Percentiles rank a stretch among this genome's conserved stretches.
Evolutionary conservation across 2,113 vertebrate species (phyloP).

Genomic region (Orthonyx spaldingii): DNA sequence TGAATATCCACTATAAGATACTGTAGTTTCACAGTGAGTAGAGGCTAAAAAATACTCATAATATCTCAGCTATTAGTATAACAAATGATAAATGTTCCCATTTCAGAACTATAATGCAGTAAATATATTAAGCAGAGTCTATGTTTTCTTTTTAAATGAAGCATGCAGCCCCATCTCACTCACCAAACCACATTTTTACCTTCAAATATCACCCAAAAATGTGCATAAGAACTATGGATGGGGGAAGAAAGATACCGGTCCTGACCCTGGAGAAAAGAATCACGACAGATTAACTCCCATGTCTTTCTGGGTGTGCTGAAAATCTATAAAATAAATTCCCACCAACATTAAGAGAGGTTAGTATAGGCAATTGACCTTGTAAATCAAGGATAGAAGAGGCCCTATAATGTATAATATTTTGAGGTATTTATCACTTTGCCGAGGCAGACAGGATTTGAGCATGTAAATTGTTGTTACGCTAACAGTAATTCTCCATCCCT

Average conservation of each 20-base stretch:
- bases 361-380: slow-evolving; percentile 26
- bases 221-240: background rate
- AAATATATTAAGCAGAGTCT: background rate
- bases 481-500: background rate
- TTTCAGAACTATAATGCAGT: background rate
- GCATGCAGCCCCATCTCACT: background rate
- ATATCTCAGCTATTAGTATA: background rate
- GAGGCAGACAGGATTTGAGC: background rate
- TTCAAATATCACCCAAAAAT: background rate
- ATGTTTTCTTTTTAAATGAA: slow-evolving; percentile 16
- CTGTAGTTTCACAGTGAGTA: background rate
- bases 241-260: background rate
- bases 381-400: slow-evolving; percentile 23
- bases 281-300: background rate
- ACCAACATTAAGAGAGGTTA: background rate
- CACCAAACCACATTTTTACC: background rate
- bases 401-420: background rate
- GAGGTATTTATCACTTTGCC: slow-evolving; percentile 26
- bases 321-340: slow-evolving; percentile 29
- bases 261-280: background rate
- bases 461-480: slow-evolving; percentile 19
- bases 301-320: background rate
- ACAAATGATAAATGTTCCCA: background rate
- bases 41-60: background rate
- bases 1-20: background rate